phyloP scores from a whole-genome alignment of 2,113 vertebrate species.

The Tupaia chinensis region DNA sequence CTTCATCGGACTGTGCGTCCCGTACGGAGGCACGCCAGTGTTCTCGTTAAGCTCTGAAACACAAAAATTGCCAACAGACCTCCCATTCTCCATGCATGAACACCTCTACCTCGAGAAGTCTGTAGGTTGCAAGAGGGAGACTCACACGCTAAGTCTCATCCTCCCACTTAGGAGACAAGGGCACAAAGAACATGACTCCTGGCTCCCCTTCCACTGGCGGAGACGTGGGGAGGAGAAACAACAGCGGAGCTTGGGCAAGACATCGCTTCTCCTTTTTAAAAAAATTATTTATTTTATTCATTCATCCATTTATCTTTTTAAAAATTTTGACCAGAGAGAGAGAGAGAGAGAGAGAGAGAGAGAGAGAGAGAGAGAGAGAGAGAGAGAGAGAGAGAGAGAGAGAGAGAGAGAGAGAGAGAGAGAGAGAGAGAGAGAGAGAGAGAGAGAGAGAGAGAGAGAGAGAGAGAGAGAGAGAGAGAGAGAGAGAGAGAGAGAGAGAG shows the following conservation, averaged over 20 bases:
- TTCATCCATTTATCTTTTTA: too few relatives aligned
- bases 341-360: too few relatives aligned
- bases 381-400: too few relatives aligned
- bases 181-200: accelerated
- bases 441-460: too few relatives aligned
- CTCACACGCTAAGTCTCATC: not conserved
- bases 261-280: not conserved
- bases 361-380: too few relatives aligned
- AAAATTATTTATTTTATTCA: too few relatives aligned
- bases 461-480: too few relatives aligned
- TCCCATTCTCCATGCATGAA: not conserved
- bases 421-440: too few relatives aligned
- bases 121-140: not conserved
- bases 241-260: not conserved
- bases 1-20: not conserved
- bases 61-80: not conserved
- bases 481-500: too few relatives aligned
- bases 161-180: not conserved
- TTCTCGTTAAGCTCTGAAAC: not conserved
- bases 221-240: not conserved
- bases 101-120: not conserved
- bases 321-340: too few relatives aligned
- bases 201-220: accelerated
- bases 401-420: too few relatives aligned
- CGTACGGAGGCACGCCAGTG: not conserved